Conservation (phyloP, 2,797 vertebrate species). For the Sebastes iracundus region DNA sequence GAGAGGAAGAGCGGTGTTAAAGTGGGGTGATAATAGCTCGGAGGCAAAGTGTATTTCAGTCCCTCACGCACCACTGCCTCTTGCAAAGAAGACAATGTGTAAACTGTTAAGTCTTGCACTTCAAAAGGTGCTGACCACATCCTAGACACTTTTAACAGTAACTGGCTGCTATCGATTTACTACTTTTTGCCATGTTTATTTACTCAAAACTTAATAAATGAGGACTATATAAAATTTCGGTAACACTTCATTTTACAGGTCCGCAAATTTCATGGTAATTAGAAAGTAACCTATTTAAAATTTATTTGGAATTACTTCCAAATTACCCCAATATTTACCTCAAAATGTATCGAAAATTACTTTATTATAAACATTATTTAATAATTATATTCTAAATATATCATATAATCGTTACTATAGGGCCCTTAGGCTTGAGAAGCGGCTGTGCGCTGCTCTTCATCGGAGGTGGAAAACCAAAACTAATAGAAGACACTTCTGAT, state of each 20-base stretch:
- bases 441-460: no score
- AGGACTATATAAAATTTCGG: not conserved
- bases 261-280: no score
- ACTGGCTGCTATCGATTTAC: not conserved
- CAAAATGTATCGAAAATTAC: rapidly evolving
- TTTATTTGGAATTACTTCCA: rapidly evolving
- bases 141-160: not conserved
- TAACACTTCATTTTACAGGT: no score
- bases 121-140: not conserved
- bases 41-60: conserved; percentile 40
- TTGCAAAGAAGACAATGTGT: not conserved
- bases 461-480: no score
- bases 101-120: conserved; percentile 6
- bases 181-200: not conserved
- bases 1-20: conserved; percentile 10
- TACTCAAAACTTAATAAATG: not conserved
- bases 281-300: no score
- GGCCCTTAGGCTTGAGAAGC: no score
- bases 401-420: rapidly evolving
- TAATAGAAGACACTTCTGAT: no score
- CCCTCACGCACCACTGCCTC: conserved; percentile 24
- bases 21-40: conserved; percentile 13
- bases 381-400: no score
- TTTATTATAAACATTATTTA: no score
- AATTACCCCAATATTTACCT: no score